Evolutionary conservation across 2,797 vertebrate genomes (phyloP), one percentile per base, ranked within the genome.

Genomic region (Merluccius polli): DNA sequence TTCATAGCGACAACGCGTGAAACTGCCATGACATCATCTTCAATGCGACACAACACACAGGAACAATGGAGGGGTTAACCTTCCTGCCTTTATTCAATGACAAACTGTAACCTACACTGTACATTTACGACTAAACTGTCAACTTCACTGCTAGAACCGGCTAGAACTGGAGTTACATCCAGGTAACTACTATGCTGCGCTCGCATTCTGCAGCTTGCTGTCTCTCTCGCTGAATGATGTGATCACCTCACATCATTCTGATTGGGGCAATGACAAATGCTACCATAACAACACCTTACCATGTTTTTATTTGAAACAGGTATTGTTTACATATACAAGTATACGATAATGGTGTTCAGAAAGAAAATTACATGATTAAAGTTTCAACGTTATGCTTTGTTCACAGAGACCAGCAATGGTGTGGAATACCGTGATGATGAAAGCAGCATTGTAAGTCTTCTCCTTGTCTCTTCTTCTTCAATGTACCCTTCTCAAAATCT

Each of bases 381-480:
- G 59, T 10, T 11, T 65, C 59, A 65, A 27, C 67, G 2, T 80
- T 27, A 84, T 71, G 44, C 73, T 88, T 16, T 87, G 78, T 21
- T 93, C 85, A 2, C 89, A 98, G 97, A 97, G 89, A 96, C 94
- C 82, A 91, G 92, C 81, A 89, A 89, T 83, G 93, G 92, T 84
- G 89, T 93, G 86, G 95, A 96, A 87, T 95, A 91, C 82, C 92
- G 89, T 85, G 97, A 99, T 79, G 93, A 93, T 85, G 92, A 93
- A 91, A 98, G 95, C 82, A 90, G 95, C 83, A 92, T 95, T 92
- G 97, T 98, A 92, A 95, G 94, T 88, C 59, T 59, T 59, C 21
- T 59, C 24, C 21, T 65, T 27, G 10, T 65, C 52, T n/a, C 59
- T 65, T 65, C 24, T 65, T 65, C 11, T 65, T 65, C 59, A 65